phyloP scores from a whole-genome alignment of 2,113 vertebrate species.

The Malurus elegans region DNA sequence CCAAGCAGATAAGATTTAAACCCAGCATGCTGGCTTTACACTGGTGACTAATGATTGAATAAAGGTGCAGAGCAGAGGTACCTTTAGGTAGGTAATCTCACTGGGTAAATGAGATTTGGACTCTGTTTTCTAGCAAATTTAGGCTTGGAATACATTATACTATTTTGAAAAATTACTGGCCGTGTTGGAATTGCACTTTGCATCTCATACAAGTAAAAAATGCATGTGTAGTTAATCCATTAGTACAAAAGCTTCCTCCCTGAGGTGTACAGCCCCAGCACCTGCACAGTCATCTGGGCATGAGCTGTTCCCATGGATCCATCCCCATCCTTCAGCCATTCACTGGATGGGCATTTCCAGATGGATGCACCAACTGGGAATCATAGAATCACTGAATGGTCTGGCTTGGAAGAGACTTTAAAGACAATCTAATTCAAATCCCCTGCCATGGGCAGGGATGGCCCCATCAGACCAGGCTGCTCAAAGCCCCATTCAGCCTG shows the following conservation, averaged over 20 bases:
- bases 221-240: background rate
- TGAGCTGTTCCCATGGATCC: background rate
- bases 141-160: background rate
- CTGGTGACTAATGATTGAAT: background rate
- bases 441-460: background rate
- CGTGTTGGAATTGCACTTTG: background rate
- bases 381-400: background rate
- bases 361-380: background rate
- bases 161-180: background rate
- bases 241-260: background rate
- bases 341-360: background rate
- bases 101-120: background rate
- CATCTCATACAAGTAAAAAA: background rate
- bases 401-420: background rate
- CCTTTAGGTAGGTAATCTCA: background rate
- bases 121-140: background rate
- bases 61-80: background rate
- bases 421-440: background rate
- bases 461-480: background rate
- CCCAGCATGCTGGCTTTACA: background rate
- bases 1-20: slow-evolving; percentile 26
- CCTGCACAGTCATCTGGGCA: background rate
- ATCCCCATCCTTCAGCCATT: background rate
- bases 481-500: background rate
- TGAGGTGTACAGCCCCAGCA: background rate